Percentiles rank a stretch among this genome's conserved stretches.
Conservation (phyloP, 2,888 invertebrate species). For the Drosophila nigricruria region DNA sequence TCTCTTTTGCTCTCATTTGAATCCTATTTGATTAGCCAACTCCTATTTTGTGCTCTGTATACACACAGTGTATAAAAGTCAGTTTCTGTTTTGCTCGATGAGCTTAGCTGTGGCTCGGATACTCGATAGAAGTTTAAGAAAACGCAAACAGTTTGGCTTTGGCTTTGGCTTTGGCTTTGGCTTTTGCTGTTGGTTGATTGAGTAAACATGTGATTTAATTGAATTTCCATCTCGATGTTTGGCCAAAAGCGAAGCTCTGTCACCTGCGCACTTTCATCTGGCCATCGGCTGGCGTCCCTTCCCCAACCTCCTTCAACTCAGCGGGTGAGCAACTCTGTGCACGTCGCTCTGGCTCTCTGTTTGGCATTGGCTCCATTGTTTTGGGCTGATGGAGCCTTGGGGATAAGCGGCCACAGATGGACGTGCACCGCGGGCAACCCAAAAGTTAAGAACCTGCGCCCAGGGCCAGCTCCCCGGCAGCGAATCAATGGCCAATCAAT, state of each 20-base stretch:
- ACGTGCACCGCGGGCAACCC: slow-evolving; percentile 9
- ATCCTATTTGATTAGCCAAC: slow-evolving; percentile 3
- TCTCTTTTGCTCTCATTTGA: neutral
- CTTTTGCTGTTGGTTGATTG: slow-evolving; percentile 1
- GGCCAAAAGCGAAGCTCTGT: neutral
- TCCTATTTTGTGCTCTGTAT: neutral
- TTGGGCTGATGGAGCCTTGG: slow-evolving; percentile 5
- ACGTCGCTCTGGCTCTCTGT: neutral
- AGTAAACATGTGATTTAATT: slow-evolving; percentile 34
- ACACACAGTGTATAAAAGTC: neutral
- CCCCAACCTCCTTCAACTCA: neutral
- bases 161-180: neutral
- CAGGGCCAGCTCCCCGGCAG: slow-evolving; percentile 6
- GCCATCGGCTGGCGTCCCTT: neutral
- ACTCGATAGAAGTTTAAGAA: neutral
- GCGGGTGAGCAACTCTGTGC: neutral
- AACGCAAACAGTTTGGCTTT: slow-evolving; percentile 4
- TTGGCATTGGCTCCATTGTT: slow-evolving; percentile 3
- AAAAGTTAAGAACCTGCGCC: neutral
- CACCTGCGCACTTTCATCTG: slow-evolving; percentile 1
- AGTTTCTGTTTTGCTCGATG: neutral
- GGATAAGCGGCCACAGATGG: slow-evolving; percentile 5
- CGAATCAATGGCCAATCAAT: slow-evolving; percentile 30
- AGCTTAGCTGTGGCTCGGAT: neutral
- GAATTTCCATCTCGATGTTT: slow-evolving; percentile 18